These are phyloP conservation scores for Agapetus fuscipes DNA, from an alignment of 2,888 invertebrate species.

Conservation along the genomic window DNA sequence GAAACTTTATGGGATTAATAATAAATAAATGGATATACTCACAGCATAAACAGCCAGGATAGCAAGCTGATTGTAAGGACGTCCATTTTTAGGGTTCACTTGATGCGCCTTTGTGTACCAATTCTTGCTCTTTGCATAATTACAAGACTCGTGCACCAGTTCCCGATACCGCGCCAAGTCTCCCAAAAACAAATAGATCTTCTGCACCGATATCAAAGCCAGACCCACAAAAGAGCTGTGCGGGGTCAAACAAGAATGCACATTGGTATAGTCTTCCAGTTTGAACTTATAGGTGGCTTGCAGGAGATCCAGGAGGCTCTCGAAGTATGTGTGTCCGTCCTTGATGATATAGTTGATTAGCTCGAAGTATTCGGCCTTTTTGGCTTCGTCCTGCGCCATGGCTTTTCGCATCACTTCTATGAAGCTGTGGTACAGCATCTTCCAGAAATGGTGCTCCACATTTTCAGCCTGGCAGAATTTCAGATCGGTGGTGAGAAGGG, in stretches of 20 bases:
- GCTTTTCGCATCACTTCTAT: slow-evolving; percentile 73
- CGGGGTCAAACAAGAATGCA: slow-evolving; percentile 47
- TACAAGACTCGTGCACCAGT: slow-evolving; percentile 69
- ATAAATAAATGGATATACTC: no score
- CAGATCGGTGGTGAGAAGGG: slow-evolving; percentile 64
- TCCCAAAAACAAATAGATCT: slow-evolving; percentile 80
- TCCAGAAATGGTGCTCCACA: slow-evolving; percentile 87
- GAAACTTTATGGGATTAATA: no score
- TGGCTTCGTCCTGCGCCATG: slow-evolving; percentile 49
- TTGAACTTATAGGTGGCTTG: slow-evolving; percentile 69
- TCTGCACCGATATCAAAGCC: slow-evolving; percentile 78
- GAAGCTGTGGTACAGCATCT: slow-evolving; percentile 77
- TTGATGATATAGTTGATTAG: slow-evolving; percentile 62
- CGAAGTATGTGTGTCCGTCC: slow-evolving; percentile 72
- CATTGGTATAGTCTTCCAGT: slow-evolving; percentile 51
- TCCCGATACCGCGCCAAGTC: slow-evolving; percentile 88
- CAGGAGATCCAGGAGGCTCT: slow-evolving; percentile 59
- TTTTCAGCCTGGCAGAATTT: slow-evolving; percentile 82
- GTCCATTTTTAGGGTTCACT: slow-evolving; percentile 89
- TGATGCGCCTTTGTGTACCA: slow-evolving; percentile 92
- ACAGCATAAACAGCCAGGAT: slow-evolving; percentile 76
- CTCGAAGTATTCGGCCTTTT: slow-evolving; percentile 55
- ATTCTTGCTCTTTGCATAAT: slow-evolving; percentile 62
- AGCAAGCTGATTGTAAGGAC: slow-evolving; percentile 91
- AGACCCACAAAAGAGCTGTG: slow-evolving; percentile 61